phyloP scores from a whole-genome alignment of 2,888 invertebrate genomes.

The Leucoma salicis region DNA sequence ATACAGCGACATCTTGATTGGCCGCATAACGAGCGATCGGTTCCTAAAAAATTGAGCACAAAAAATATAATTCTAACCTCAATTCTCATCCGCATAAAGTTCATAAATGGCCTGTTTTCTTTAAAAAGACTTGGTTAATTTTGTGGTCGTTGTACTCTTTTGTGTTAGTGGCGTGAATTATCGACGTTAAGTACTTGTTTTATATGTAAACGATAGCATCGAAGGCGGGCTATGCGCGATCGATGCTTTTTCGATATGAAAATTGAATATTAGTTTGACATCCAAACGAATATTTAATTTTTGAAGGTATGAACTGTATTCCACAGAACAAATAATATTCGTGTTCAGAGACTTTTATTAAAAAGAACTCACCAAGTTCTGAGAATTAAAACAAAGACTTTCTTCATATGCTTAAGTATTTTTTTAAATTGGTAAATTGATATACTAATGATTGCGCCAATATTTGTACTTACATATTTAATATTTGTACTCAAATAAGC shows the following conservation, averaged over 20 bases:
- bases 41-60: constrained; percentile 17
- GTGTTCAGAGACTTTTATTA: too few relatives aligned
- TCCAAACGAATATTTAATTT: not conserved
- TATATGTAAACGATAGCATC: constrained; percentile 14
- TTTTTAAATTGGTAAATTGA: too few relatives aligned
- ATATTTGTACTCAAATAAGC: too few relatives aligned
- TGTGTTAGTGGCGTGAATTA: constrained; percentile 29
- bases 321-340: too few relatives aligned
- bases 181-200: constrained; percentile 23
- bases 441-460: too few relatives aligned
- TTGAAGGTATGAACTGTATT: too few relatives aligned
- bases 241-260: not conserved
- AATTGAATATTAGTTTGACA: not conserved
- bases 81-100: constrained; percentile 19
- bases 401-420: too few relatives aligned
- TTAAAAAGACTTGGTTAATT: constrained; percentile 4
- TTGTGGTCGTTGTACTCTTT: constrained; percentile 19
- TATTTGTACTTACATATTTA: too few relatives aligned
- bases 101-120: constrained; percentile 14
- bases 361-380: too few relatives aligned
- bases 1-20: constrained; percentile 44
- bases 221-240: constrained; percentile 13
- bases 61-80: constrained; percentile 14
- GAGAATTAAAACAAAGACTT: too few relatives aligned
- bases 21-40: constrained; percentile 27